Conservation (phyloP, 1,140 invertebrate genomes). For the Eriosoma lanigerum region DNA sequence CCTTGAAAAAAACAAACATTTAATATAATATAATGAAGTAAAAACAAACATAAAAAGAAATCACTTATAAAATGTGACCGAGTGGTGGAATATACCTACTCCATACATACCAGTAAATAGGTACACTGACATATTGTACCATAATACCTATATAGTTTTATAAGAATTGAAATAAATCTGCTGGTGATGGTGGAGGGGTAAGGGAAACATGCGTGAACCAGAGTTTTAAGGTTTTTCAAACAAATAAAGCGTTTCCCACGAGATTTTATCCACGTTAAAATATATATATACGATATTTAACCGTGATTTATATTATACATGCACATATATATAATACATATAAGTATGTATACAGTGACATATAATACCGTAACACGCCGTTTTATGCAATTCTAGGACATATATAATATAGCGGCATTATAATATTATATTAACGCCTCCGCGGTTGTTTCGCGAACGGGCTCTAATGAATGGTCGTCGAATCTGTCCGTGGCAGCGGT, state of each 20-base stretch:
- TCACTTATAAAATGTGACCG: not conserved
- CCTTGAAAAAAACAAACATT: not conserved
- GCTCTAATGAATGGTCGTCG: conserved; percentile 2
- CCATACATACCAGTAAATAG: no score
- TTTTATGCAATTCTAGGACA: conserved; percentile 13
- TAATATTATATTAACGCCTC: conserved; percentile 21
- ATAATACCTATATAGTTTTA: not conserved
- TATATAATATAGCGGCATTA: not conserved
- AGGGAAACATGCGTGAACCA: not conserved
- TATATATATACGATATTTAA: conserved; percentile 10
- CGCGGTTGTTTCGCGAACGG: not conserved
- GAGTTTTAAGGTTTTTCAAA: conserved; percentile 5
- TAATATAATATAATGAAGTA: not conserved
- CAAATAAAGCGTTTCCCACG: conserved; percentile 4
- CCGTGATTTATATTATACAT: not conserved
- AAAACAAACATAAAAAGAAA: conserved; percentile 9
- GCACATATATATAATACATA: no score
- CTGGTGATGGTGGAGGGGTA: no score
- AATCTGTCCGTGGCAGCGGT: not conserved
- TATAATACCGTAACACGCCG: not conserved
- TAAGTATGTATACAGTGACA: not conserved
- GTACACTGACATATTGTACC: not conserved
- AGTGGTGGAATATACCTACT: no score
- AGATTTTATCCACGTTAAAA: conserved; percentile 5
- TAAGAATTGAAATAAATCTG: not conserved